phyloP scores from a whole-genome alignment of 2,113 vertebrate species.

The Scytalopus superciliaris region DNA sequence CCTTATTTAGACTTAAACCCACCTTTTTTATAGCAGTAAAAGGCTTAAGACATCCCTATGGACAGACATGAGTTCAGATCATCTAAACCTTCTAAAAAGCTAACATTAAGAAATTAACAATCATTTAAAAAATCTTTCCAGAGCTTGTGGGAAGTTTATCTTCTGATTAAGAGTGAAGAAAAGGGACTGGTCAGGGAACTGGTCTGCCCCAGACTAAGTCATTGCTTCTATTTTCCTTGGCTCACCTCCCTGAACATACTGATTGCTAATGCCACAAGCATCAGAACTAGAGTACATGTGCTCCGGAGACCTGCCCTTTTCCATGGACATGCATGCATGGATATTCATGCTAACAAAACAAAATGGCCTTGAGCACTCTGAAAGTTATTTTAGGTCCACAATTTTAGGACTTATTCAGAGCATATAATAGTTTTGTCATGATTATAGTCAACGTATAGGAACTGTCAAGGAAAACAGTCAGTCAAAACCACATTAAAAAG shows the following conservation, averaged over 20 bases:
- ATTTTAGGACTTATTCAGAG: not conserved
- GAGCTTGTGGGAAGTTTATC: not conserved
- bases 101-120: not conserved
- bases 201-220: not conserved
- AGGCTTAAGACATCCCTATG: not conserved
- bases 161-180: not conserved
- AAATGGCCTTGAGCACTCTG: not conserved
- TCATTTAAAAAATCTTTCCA: not conserved
- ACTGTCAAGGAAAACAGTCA: not conserved
- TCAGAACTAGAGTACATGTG: fast-evolving
- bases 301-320: not conserved
- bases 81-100: not conserved
- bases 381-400: not conserved
- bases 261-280: not conserved
- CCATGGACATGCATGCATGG: not conserved
- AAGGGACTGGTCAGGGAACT: not conserved
- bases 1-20: fast-evolving
- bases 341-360: not conserved
- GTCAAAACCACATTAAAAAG: not conserved
- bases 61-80: not conserved
- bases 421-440: not conserved
- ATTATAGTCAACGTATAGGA: not conserved
- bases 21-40: not conserved
- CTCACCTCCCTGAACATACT: not conserved
- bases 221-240: not conserved